Evolutionary conservation across 2,113 vertebrate genomes (phyloP), one percentile per base, ranked within the genome.

Genomic region (Cinclus mexicanus): DNA sequence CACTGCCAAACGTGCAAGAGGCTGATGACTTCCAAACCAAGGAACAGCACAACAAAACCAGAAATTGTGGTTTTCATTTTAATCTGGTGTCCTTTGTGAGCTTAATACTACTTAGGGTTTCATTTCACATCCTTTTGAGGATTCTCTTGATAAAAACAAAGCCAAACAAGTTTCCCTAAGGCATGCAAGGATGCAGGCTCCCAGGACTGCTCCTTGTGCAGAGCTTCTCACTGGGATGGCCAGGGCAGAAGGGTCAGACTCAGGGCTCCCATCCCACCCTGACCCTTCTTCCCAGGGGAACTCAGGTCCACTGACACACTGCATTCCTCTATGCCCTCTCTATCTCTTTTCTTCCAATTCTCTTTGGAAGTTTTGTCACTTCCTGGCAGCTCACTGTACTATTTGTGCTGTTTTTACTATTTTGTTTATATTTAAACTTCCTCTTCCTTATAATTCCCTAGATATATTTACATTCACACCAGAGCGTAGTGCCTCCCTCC

Each of bases 351-450:
- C 31, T 83, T 83, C n/a, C 85, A 82, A 46, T 33, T 44, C 21
- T 39, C 52, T 77, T 81, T 53, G n/a, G 55, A 75, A 64, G 49
- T 87, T 42, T 24, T 77, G 67, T 78, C 44, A 90, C 87, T 94
- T 97, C 95, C 90, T 96, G 87, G 7, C 77, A 90, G n/a, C 60
- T 90, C 4, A 3, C 75, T 6, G 4, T 64, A 44, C 42, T 89
- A n/a, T 77, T 90, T 96, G 69, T 78, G 44, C 37, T 81, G n/a
- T 0, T 59, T 65, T 89, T 79, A 90, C 85, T 68, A 46, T 87
- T 68, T 79, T 96, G 86, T 93, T 96, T 96, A 91, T 59, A 83
- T 95, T 94, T 68, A 68, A 92, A 88, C 69, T 95, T 97, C 94
- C 90, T 93, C 69, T 89, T 83, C 92, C 89, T 86, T 94, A 23